phyloP scores from a whole-genome alignment of 2,888 invertebrate genomes.

The Rotaria magnacalcarata region DNA sequence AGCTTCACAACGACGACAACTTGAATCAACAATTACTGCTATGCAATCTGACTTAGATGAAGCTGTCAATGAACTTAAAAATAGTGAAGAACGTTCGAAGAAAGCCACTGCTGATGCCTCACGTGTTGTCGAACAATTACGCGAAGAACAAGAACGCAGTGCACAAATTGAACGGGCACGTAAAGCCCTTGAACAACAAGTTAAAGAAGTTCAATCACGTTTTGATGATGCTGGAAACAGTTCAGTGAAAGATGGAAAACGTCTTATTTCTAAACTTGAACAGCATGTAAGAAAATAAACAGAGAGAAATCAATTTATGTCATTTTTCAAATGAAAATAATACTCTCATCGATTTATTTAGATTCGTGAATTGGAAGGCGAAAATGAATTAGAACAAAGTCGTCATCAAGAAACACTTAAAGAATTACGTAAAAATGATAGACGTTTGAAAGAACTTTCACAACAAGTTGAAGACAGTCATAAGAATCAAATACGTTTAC shows the following conservation, averaged over 20 bases:
- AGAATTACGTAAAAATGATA: constrained; percentile 93
- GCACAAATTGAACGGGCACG: constrained; percentile 95
- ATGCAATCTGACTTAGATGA: constrained; percentile 97
- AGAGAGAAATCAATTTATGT: constrained; percentile 67
- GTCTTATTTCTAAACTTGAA: constrained; percentile 96
- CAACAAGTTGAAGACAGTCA: constrained; percentile 96
- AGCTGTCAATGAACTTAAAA: constrained; percentile 94
- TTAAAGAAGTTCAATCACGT: constrained; percentile 88
- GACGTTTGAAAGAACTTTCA: constrained; percentile 90
- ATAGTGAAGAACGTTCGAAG: constrained; percentile 75
- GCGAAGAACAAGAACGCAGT: constrained; percentile 97
- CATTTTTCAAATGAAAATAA: too few relatives aligned
- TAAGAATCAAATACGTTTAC: constrained; percentile 99
- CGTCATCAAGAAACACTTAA: constrained; percentile 97
- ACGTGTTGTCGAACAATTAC: constrained; percentile 92
- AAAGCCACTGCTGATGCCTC: constrained; percentile 70
- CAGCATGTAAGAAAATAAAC: constrained; percentile 62
- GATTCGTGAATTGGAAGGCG: constrained; percentile 64
- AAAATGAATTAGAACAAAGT: constrained; percentile 94
- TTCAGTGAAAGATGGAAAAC: constrained; percentile 97
- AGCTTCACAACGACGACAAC: constrained; percentile 95
- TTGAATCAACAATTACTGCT: constrained; percentile 94
- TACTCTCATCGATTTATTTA: constrained; percentile 35
- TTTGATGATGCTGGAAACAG: constrained; percentile 93
- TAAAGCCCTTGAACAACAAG: constrained; percentile 92